These are phyloP conservation scores for Cinclus cinclus DNA, from an alignment of 2,113 vertebrate species.

Conservation along the genomic window DNA sequence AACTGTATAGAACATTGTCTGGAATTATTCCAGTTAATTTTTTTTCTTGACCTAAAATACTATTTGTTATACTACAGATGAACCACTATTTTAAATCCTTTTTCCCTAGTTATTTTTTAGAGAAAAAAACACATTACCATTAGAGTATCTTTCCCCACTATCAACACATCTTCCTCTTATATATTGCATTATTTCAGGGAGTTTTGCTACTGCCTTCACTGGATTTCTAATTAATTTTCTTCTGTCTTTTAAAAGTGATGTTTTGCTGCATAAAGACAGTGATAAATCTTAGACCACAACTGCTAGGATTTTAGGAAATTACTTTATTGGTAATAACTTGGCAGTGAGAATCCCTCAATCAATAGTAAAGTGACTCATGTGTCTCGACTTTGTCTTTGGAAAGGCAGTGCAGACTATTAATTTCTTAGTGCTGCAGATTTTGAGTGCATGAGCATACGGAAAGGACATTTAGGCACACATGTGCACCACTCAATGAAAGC, in stretches of 20 bases:
- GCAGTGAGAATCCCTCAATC: conserved; percentile 30
- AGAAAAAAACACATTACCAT: background rate
- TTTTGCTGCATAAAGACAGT: conserved; percentile 24
- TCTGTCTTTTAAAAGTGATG: background rate
- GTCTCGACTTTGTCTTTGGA: conserved; percentile 2
- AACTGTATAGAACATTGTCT: background rate
- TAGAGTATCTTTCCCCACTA: background rate
- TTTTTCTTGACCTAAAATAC: background rate
- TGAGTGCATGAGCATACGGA: background rate
- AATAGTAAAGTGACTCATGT: conserved; percentile 39
- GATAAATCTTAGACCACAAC: conserved; percentile 36
- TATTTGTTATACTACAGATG: background rate
- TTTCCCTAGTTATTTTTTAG: background rate
- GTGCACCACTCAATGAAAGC: background rate
- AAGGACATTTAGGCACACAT: background rate
- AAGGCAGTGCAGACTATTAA: background rate
- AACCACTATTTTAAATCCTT: background rate
- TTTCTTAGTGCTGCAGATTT: background rate
- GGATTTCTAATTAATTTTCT: conserved; percentile 44
- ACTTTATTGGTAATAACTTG: conserved; percentile 37
- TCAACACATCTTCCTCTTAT: background rate
- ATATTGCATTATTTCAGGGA: background rate
- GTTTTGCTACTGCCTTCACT: background rate
- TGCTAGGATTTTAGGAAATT: conserved; percentile 33
- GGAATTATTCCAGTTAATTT: background rate